These are phyloP conservation scores for Furcifer pardalis DNA, from an alignment of 2,797 vertebrate genomes.

Conservation along the genomic window DNA sequence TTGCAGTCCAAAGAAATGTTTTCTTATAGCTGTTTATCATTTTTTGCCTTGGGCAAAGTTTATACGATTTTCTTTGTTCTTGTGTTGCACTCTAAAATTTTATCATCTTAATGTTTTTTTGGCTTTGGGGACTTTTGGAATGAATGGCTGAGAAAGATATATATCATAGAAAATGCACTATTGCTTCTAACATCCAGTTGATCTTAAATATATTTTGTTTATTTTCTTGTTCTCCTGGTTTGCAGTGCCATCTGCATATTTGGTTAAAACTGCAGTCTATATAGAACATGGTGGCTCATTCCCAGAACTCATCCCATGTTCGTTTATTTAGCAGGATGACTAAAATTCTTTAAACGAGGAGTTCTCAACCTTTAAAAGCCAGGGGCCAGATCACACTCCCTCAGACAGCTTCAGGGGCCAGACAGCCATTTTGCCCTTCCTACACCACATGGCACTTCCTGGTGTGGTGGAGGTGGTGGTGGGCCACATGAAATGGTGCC, in stretches of 20 bases:
- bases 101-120: conserved; percentile 17
- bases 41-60: conserved; percentile 36
- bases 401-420: too few species aligned
- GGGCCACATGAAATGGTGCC: too few species aligned
- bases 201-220: conserved; percentile 8
- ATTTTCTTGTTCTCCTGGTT: not conserved
- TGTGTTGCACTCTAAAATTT: conserved; percentile 22
- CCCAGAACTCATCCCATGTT: not conserved
- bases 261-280: conserved; percentile 15
- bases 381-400: too few species aligned
- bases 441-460: too few species aligned
- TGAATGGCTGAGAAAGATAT: conserved; percentile 5
- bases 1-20: conserved; percentile 38
- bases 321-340: not conserved
- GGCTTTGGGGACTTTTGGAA: not conserved
- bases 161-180: not conserved
- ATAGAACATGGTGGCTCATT: not conserved
- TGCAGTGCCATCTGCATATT: conserved; percentile 45
- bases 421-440: too few species aligned
- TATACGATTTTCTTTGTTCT: conserved; percentile 40
- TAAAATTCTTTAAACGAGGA: too few species aligned
- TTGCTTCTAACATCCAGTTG: conserved; percentile 13
- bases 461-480: too few species aligned
- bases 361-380: too few species aligned
- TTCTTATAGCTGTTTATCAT: conserved; percentile 44